phyloP scores from a whole-genome alignment of 2,797 vertebrate genomes.

The Liasis olivaceus region DNA sequence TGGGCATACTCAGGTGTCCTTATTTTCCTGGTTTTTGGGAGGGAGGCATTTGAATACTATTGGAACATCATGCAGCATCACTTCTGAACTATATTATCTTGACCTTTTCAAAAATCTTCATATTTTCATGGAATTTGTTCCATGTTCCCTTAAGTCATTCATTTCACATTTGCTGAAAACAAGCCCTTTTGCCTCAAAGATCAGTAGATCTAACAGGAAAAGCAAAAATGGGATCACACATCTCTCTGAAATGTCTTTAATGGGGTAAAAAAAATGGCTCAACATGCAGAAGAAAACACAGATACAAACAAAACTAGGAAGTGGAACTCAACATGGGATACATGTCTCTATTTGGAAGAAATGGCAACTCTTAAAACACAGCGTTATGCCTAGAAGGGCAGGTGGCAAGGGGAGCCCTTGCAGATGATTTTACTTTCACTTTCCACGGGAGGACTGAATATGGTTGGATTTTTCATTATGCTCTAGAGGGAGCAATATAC shows the following conservation, averaged over 20 bases:
- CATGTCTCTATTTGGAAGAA: too few species aligned
- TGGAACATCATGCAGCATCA: not conserved
- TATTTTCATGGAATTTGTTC: not conserved
- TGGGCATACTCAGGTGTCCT: not conserved
- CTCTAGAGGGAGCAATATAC: not conserved
- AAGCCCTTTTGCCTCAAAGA: not conserved
- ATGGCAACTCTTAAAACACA: too few species aligned
- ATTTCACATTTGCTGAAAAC: not conserved
- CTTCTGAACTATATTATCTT: not conserved
- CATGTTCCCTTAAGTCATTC: not conserved
- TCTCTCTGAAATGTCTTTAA: not conserved
- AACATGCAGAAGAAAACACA: too few species aligned
- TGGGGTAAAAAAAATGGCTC: not conserved
- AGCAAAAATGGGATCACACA: not conserved
- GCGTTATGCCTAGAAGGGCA: not conserved
- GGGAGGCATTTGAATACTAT: not conserved
- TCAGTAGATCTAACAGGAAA: not conserved
- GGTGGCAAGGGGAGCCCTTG: not conserved
- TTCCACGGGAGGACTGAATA: not conserved
- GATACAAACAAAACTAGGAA: not conserved
- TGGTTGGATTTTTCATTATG: not conserved
- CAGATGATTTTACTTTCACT: not conserved
- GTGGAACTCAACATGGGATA: not conserved
- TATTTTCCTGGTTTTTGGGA: not conserved
- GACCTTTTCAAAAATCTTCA: not conserved